These are phyloP conservation scores for Anser cygnoides DNA, from an alignment of 2,113 vertebrate genomes.

Conservation along the genomic window DNA sequence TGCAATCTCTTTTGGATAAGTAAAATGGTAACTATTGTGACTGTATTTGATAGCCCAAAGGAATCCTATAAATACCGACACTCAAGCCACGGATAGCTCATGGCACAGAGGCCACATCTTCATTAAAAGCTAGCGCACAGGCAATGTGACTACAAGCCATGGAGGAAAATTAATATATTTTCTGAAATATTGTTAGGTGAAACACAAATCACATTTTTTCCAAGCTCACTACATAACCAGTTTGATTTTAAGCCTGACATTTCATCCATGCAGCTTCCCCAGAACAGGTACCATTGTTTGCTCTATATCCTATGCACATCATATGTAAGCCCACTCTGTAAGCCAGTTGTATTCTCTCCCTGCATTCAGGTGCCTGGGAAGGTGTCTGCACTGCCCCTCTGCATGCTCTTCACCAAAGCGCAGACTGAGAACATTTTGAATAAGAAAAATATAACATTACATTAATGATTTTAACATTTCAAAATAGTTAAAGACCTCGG, in stretches of 20 bases:
- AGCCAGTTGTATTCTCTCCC: accelerated
- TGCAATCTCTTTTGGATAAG: neutral
- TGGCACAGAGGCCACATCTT: neutral
- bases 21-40: neutral
- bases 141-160: neutral
- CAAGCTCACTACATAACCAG: neutral
- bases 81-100: neutral
- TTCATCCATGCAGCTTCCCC: neutral
- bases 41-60: neutral
- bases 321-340: accelerated
- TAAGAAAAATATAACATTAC: neutral
- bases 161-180: neutral
- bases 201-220: neutral
- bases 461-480: neutral
- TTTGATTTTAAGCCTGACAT: neutral
- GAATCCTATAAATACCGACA: neutral
- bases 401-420: accelerated
- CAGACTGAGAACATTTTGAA: neutral
- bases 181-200: neutral
- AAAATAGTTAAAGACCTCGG: neutral
- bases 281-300: neutral
- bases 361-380: accelerated
- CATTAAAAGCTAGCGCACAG: neutral
- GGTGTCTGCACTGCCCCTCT: neutral
- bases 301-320: accelerated